Evolutionary conservation across 2,888 invertebrate species (phyloP), one percentile per base, ranked within the genome.

Genomic region (Agapetus fuscipes): DNA sequence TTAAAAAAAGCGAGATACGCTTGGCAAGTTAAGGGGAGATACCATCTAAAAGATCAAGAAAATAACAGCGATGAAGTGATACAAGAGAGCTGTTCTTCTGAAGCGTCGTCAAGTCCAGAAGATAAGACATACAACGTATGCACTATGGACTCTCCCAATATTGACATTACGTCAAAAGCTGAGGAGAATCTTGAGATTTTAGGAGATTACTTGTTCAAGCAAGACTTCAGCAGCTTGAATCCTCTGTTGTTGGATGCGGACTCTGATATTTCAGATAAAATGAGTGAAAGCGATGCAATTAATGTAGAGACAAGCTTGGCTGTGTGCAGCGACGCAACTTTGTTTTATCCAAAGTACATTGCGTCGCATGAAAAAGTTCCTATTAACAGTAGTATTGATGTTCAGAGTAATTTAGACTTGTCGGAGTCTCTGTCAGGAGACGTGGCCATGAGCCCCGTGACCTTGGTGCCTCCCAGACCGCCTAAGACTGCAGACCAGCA

Each of bases 21-120:
- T 38, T 78, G 78, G 78, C 75, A 78, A 66, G 72, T 78, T 43
- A 78, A 78, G 61, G 78, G 78, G 28, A 69, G 74, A 66, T 70
- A 74, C 55, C 74, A 76, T 55, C 57, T 76, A 48, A 76, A 69
- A 60, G 67, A 68, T 47, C 63, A 64, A 43, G 47, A 51, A 38
- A 48, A 54, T 16, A 58, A 56, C 17, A 43, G 40, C 24, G 48
- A 48, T 24, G 17, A n/a, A 3, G 29, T 30, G 10, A 14, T 30
- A 11, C 20, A 26, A 10, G 14, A 30, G 30, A 16, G 25, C 17
- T 16, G 28, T 20, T 34, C 27, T n/a, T 12, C 9, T 10, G 41
- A 30, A 25, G 38, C 33, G 13, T n/a, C n/a, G n/a, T n/a, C n/a
- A n/a, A n/a, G n/a, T n/a, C n/a, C n/a, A n/a, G n/a, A n/a, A n/a